Evolutionary conservation across 2,113 vertebrate species (phyloP).

Genomic region (Chloroceryle aenea): DNA sequence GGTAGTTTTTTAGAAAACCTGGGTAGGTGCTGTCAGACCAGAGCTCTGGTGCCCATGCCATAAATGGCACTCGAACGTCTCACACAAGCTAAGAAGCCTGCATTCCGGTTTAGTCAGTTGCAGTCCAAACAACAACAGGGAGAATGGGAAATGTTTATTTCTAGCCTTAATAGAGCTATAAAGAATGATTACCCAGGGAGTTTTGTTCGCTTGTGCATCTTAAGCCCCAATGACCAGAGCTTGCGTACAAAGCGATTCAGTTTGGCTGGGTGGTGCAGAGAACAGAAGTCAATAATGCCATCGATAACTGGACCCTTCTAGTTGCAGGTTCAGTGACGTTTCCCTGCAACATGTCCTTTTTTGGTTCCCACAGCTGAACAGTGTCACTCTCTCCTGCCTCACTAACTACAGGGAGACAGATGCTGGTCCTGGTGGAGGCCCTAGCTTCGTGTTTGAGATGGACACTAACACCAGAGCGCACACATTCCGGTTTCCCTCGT

Average conservation of each 20-base stretch:
- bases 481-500: neutral
- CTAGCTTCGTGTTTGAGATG: neutral
- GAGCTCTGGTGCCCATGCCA: neutral
- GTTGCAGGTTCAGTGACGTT: neutral
- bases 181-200: neutral
- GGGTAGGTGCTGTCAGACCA: neutral
- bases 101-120: neutral
- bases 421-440: neutral
- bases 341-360: neutral
- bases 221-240: neutral
- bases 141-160: neutral
- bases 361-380: neutral
- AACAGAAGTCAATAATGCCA: neutral
- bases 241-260: neutral
- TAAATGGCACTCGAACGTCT: neutral
- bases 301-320: neutral
- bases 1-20: accelerated
- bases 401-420: neutral
- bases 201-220: neutral
- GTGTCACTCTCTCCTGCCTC: neutral
- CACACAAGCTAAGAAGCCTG: neutral
- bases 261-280: neutral
- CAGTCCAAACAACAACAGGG: neutral
- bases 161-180: neutral
- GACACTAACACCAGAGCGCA: neutral